Conservation (phyloP, 2,888 invertebrate species). For the Chydorus sphaericus region DNA sequence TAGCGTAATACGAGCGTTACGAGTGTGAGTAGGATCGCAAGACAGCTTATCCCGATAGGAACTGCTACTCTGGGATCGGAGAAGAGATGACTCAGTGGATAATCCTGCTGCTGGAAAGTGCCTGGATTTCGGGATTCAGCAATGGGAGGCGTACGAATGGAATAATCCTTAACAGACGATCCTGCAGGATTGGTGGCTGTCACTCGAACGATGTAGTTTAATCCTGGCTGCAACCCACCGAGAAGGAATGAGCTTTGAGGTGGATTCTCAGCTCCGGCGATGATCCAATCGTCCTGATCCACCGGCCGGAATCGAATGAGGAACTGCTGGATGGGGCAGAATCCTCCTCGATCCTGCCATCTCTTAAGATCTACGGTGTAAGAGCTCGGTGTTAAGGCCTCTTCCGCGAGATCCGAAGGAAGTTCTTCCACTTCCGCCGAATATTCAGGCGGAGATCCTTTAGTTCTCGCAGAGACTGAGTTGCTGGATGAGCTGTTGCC, state of each 20-base stretch:
- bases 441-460: slow-evolving; percentile 12
- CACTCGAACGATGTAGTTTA: slow-evolving; percentile 1
- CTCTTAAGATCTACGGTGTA: slow-evolving; percentile 47
- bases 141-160: not conserved
- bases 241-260: slow-evolving; percentile 6
- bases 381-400: slow-evolving; percentile 37
- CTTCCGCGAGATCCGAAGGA: not conserved
- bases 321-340: slow-evolving; percentile 44
- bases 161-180: not conserved
- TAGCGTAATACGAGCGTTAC: slow-evolving; percentile 7
- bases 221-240: slow-evolving; percentile 7
- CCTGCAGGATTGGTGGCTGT: slow-evolving; percentile 8
- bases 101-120: not conserved
- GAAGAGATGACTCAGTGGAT: not conserved
- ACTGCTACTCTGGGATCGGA: slow-evolving; percentile 12
- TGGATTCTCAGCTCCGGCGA: slow-evolving; percentile 12
- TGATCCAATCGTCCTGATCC: slow-evolving; percentile 48
- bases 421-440: not conserved
- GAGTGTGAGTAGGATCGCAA: slow-evolving; percentile 5
- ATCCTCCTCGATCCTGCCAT: slow-evolving; percentile 54
- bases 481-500: slow-evolving; percentile 78
- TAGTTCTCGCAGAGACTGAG: slow-evolving; percentile 29
- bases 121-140: not conserved
- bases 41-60: not conserved
- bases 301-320: slow-evolving; percentile 50